Conservation (phyloP, 2,888 invertebrate genomes). For the Dusona sp. region DNA sequence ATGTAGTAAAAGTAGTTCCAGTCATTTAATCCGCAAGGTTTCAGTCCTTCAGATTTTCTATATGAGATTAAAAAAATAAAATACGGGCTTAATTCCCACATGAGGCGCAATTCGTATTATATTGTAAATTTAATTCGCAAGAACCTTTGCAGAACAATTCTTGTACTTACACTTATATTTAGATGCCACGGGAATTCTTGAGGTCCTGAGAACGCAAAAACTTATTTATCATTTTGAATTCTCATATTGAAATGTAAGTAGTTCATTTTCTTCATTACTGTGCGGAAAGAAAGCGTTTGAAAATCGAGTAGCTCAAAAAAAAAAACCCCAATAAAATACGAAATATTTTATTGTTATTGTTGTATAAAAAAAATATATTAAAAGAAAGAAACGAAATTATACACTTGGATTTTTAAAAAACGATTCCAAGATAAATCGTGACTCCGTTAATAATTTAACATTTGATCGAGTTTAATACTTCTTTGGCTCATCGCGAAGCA, state of each 20-base stretch:
- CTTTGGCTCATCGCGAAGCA: neutral
- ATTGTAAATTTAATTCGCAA: too few relatives aligned
- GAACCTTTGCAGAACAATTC: conserved; percentile 2
- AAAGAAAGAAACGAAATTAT: neutral
- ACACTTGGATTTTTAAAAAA: neutral
- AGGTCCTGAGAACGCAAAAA: neutral
- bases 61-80: neutral
- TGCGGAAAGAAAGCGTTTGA: neutral
- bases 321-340: neutral
- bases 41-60: neutral
- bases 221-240: neutral
- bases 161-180: neutral
- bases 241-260: neutral
- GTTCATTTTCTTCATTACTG: neutral
- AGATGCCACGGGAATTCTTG: neutral
- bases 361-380: neutral
- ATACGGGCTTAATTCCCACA: neutral
- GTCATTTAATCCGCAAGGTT: neutral
- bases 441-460: neutral
- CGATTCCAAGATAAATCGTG: neutral
- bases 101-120: neutral
- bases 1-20: conserved; percentile 7
- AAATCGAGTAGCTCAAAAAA: neutral
- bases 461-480: neutral
- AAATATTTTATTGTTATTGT: neutral